phyloP scores from a whole-genome alignment of 2,113 vertebrate genomes.

The Anhinga rufa region DNA sequence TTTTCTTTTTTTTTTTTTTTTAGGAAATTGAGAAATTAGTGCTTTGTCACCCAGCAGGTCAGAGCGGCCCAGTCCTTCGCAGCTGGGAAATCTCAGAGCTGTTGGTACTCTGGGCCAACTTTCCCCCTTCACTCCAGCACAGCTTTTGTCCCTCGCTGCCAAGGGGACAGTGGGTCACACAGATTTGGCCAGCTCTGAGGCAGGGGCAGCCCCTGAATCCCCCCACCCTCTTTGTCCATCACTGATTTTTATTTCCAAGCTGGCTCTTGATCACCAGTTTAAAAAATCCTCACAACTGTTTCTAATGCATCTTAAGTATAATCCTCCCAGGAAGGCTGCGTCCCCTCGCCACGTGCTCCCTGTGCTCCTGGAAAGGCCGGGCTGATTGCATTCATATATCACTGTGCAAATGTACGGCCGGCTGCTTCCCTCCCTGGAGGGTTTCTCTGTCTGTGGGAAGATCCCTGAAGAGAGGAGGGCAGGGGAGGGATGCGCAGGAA shows the following conservation, averaged over 20 bases:
- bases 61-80: background rate
- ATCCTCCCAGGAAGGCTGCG: background rate
- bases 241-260: background rate
- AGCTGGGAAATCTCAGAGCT: background rate
- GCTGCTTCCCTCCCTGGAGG: background rate
- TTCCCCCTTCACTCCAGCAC: background rate
- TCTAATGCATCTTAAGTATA: background rate
- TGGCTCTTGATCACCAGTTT: background rate
- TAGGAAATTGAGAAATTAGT: background rate
- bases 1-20: background rate
- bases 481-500: background rate
- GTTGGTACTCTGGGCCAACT: background rate
- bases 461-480: background rate
- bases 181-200: background rate
- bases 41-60: background rate
- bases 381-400: background rate
- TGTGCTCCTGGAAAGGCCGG: background rate
- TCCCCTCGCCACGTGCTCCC: background rate
- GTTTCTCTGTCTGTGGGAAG: background rate
- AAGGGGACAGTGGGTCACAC: background rate
- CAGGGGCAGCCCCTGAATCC: background rate
- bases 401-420: background rate
- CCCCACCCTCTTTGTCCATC: background rate
- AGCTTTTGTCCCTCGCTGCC: background rate
- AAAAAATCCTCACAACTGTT: background rate